Percentiles rank a stretch among this genome's conserved stretches.
These are phyloP conservation scores for Rissa tridactyla DNA, from an alignment of 2,113 vertebrate genomes.

Conservation along the genomic window DNA sequence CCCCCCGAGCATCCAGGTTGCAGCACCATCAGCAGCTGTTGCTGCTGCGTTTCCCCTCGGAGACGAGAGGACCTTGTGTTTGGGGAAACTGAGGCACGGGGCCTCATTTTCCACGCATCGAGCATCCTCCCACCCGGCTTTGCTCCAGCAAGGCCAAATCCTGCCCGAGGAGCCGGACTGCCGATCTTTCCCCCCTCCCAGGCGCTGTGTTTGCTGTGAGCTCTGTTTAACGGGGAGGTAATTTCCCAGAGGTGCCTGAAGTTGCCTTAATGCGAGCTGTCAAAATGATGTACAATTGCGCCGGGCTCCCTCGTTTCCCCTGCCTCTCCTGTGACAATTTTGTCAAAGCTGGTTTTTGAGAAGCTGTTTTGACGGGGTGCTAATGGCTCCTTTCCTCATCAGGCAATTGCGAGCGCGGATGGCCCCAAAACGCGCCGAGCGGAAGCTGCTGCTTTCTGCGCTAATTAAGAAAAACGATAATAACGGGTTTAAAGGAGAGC, in stretches of 20 bases:
- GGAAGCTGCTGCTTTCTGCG: neutral
- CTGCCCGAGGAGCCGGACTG: accelerated
- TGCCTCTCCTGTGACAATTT: slow-evolving; percentile 71
- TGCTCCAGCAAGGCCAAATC: neutral
- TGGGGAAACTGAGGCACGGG: neutral
- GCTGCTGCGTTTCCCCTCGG: neutral
- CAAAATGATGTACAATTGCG: slow-evolving; percentile 67
- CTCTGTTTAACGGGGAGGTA: slow-evolving; percentile 39
- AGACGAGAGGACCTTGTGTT: neutral
- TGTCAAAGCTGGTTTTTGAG: slow-evolving; percentile 69
- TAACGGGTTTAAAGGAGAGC: neutral
- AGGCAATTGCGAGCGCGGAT: neutral
- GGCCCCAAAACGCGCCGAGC: neutral
- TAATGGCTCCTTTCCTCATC: slow-evolving; percentile 61
- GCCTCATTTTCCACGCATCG: accelerated
- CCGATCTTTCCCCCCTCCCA: neutral
- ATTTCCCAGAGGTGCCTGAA: slow-evolving; percentile 66
- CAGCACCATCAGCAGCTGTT: neutral
- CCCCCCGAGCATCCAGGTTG: accelerated
- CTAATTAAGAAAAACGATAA: slow-evolving; percentile 20
- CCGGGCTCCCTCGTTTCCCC: slow-evolving; percentile 59
- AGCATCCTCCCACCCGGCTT: neutral
- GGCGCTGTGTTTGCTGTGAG: neutral
- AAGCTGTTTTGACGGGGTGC: slow-evolving; percentile 67
- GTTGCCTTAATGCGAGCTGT: slow-evolving; percentile 67